These are phyloP conservation scores for Echiichthys vipera DNA, from an alignment of 2,797 vertebrate species.

Conservation along the genomic window DNA sequence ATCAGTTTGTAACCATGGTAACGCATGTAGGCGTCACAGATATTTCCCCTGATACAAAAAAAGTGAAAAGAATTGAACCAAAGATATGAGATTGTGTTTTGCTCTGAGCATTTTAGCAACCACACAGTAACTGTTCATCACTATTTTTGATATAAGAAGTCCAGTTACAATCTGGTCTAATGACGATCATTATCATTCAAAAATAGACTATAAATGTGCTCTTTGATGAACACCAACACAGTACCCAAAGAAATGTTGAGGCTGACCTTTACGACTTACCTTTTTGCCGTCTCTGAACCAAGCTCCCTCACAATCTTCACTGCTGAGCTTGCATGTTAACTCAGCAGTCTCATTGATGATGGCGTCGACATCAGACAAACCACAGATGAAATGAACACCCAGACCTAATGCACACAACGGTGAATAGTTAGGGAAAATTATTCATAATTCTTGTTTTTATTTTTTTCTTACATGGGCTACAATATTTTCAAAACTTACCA, in stretches of 20 bases:
- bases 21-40: neutral
- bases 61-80: neutral
- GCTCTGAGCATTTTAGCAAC: neutral
- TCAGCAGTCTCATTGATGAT: constrained; percentile 80
- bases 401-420: constrained; percentile 73
- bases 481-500: neutral
- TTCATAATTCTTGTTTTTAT: neutral
- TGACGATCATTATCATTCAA: neutral
- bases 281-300: constrained; percentile 91
- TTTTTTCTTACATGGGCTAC: neutral
- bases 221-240: neutral
- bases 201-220: neutral
- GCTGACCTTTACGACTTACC: constrained; percentile 74
- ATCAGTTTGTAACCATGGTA: neutral
- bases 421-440: neutral
- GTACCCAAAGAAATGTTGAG: neutral
- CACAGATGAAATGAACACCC: constrained; percentile 83
- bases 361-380: constrained; percentile 81
- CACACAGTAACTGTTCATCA: neutral
- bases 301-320: constrained; percentile 80
- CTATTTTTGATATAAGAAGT: neutral
- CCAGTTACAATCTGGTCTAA: neutral
- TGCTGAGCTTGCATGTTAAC: constrained; percentile 86
- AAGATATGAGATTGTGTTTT: neutral
- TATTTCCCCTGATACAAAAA: neutral